Evolutionary conservation across 2,888 invertebrate genomes (phyloP).

Genomic region (Euphydryas editha): DNA sequence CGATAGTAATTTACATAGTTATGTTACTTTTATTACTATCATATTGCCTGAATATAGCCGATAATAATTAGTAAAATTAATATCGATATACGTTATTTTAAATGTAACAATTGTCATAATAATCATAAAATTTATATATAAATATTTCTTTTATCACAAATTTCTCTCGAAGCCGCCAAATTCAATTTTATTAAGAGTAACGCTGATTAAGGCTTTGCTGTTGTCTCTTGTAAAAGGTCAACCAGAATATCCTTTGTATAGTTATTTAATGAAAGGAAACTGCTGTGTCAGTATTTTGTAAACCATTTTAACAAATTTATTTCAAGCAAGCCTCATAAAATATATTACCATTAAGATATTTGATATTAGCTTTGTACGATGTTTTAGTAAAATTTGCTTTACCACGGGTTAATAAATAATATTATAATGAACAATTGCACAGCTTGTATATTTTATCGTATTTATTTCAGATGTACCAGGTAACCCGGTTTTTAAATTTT

Average conservation of each 20-base stretch:
- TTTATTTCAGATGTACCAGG: no score
- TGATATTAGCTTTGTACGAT: background rate
- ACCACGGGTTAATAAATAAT: background rate
- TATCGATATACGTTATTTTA: background rate
- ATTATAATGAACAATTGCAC: no score
- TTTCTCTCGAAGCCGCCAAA: conserved; percentile 9
- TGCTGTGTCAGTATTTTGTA: conserved; percentile 42
- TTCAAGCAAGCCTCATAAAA: conserved; percentile 19
- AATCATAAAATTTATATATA: background rate
- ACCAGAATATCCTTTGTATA: conserved; percentile 41
- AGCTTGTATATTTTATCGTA: no score
- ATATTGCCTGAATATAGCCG: background rate
- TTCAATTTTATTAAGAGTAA: conserved; percentile 35
- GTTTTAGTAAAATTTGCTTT: background rate
- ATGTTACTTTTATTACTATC: background rate
- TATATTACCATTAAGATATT: conserved; percentile 3
- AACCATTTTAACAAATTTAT: conserved; percentile 40
- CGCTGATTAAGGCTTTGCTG: conserved; percentile 36
- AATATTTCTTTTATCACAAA: background rate
- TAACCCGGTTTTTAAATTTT: no score
- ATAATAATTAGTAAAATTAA: background rate
- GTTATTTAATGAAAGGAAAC: conserved; percentile 43
- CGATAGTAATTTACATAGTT: background rate
- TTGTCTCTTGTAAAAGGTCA: conserved; percentile 39
- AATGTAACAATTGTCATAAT: background rate